phyloP scores from a whole-genome alignment of 53 echinoderm and acorn worm genomes.

The Antedon mediterranea region DNA sequence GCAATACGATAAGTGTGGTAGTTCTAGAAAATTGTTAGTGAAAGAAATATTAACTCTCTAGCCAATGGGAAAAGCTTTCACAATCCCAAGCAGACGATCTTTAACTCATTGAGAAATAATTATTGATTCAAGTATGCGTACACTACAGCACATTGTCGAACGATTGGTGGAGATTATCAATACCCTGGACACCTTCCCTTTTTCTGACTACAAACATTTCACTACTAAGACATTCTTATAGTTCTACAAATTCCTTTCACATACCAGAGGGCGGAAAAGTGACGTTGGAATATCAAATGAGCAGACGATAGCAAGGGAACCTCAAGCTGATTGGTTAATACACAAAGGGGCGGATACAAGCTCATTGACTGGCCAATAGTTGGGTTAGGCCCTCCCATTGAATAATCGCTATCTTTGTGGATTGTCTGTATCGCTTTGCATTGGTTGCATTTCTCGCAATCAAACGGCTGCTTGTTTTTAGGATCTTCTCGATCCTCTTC shows the following conservation, averaged over 20 bases:
- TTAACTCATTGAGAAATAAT: not conserved
- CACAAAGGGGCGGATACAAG: not conserved
- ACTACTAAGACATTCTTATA: slow-evolving; percentile 1
- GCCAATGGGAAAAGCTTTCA: not conserved
- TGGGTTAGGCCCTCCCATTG: not conserved
- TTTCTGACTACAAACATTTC: not conserved
- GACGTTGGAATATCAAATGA: slow-evolving; percentile 1
- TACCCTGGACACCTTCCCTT: not conserved
- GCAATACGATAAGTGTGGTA: too few species aligned
- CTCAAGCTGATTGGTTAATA: not conserved
- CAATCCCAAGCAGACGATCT: not conserved
- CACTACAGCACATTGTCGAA: not conserved
- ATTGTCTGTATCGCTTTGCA: not conserved
- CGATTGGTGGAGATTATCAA: not conserved
- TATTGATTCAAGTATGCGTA: not conserved
- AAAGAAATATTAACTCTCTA: not conserved
- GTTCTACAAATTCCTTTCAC: slow-evolving; percentile 2
- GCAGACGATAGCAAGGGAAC: not conserved
- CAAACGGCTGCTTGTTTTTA: not conserved
- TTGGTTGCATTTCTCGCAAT: not conserved
- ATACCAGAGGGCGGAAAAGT: not conserved
- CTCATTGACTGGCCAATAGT: not conserved
- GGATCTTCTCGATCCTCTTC: not conserved
- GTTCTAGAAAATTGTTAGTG: too few species aligned
- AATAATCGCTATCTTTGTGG: not conserved